Base-by-base conservation (phyloP, 1,140 invertebrate species). In the Tetragonula clypearis region DNA sequence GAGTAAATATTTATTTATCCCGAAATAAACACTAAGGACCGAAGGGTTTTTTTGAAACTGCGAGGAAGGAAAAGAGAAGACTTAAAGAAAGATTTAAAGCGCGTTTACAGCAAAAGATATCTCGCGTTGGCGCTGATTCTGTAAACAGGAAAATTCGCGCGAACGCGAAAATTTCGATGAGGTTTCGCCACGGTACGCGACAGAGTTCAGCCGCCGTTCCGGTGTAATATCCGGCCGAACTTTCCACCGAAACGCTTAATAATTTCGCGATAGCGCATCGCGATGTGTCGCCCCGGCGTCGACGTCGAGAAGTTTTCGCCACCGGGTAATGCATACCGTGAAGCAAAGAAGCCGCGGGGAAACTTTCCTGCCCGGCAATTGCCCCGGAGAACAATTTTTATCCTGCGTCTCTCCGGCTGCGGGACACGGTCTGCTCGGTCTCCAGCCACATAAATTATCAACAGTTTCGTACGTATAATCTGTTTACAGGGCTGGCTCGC, bases 391-490 rank as follows among this genome's bases (percentile, higher is more conserved):
- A 66, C 17, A 65, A 85, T 88, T 88, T 82, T 86, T 87, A 65
- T 82, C 15, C 56, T 26, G 49, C 58, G 65, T 55, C 84, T 14
- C 41, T 49, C 41, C 41, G 41, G 60, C n/a, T 55, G 49, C 14
- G 26, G 23, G 62, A 35, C 72, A 62, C 23, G 21, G 4, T 53
- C 72, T 72, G 23, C 55, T 26, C 19, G 69, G 69, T 75, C 21
- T 79, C 55, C 12, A 15, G 23, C 17, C 65, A 58, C 30, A 88
- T 88, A 86, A 89, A 89, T 86, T 89, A 77, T 77, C 60, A 76
- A 6, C 65, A 41, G 62, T 76, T 88, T 35, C 49, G 49, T 82
- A 41, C 78, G 83, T 85, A 85, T 86, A 88, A 88, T 88, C 74
- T 88, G 83, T 88, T 87, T 88, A 88, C 79, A 23, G 53, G 58